Evolutionary conservation across 2,797 vertebrate species (phyloP).

Genomic region (Poliocrania exsul): DNA sequence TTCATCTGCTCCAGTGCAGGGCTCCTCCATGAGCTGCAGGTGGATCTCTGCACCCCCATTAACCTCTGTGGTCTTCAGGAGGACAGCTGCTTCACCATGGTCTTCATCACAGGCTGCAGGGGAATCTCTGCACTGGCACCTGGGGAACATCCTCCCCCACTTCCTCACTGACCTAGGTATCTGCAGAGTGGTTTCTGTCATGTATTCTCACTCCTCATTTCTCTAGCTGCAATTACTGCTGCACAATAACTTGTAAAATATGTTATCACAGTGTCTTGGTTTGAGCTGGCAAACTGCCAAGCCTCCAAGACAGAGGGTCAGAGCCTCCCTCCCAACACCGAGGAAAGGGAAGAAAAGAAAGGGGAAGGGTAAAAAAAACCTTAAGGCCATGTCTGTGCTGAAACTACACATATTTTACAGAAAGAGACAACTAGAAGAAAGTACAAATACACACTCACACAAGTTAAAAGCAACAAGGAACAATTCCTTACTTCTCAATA

Average conservation of each 20-base stretch:
- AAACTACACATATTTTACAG: no score
- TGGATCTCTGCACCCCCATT: background rate
- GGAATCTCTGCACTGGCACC: background rate
- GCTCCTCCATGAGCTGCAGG: background rate
- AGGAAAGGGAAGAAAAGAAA: no score
- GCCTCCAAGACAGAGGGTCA: no score
- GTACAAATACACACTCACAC: no score
- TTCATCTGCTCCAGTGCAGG: background rate
- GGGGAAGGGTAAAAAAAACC: no score
- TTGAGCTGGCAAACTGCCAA: no score
- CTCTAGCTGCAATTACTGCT: background rate
- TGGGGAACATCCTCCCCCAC: background rate
- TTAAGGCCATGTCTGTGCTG: no score
- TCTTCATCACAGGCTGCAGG: fast-evolving
- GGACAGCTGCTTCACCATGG: no score
- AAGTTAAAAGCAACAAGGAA: no score
- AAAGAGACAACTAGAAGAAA: no score
- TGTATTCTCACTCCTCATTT: background rate
- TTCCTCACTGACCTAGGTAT: background rate
- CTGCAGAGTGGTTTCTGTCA: background rate
- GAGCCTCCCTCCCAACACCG: no score
- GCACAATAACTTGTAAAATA: fast-evolving
- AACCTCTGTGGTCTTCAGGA: background rate
- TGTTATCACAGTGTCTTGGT: background rate
- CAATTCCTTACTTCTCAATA: no score